Evolutionary conservation across 1,140 invertebrate genomes (phyloP), one percentile per base, ranked within the genome.

Genomic region (Euschistus heros): DNA sequence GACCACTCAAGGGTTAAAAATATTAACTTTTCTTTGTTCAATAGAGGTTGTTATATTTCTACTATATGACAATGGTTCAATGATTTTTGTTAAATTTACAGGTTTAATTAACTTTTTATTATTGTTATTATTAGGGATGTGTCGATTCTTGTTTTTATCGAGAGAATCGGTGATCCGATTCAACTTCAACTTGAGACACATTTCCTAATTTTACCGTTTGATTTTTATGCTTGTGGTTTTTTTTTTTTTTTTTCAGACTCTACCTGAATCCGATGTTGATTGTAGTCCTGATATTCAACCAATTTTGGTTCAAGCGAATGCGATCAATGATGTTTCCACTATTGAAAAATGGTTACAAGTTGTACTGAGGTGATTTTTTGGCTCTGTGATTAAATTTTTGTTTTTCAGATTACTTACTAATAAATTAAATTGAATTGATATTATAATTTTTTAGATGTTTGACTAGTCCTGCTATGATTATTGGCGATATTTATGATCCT

Each of bases 401-500:
- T 64, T 64, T 57, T 57, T 17, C 8, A 27, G 5, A 15, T 57
- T 50, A 18, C 47, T 50, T 10, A 10, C 33, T 10, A 13, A n/a
- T n/a, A n/a, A n/a, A n/a, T n/a, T n/a, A 10, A 44, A 44, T 22
- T 22, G 22, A 20, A 50, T 50, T 2, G 17, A 50, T 50, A 50
- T 50, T 10, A 3, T 20, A 50, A 20, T 50, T 20, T 66, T 66
- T 13, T 33, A 62, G 33, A 10, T 10, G 5, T 46, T 50, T 62
- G 14, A 42, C 24, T n/a, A 27, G 22, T 22, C 46, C 27, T 2
- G 17, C 24, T 18, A 30, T 66, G 27, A 50, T 55, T 14, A 63
- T 66, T 18, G 62, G 65, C 30, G 65, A 66, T 61, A 63, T 46
- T 47, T 66, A 54, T 33, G 33, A 44, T 17, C 65, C 65, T 18